Evolutionary conservation across 2,113 vertebrate species (phyloP).

Genomic region (Leucoraja erinaceus): DNA sequence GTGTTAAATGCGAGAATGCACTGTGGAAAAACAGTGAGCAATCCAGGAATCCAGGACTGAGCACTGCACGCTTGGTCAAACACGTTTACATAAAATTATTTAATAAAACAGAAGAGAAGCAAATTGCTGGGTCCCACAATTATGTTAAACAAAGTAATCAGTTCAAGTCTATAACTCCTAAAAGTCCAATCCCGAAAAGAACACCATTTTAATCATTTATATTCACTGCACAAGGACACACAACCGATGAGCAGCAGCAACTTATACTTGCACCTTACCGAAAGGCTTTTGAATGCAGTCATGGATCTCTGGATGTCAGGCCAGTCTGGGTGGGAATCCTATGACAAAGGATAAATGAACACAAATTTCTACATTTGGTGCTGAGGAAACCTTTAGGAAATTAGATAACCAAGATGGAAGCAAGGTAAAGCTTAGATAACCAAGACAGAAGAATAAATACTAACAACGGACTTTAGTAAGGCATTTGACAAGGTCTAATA

Average conservation of each 20-base stretch:
- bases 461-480: too few relatives aligned
- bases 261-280: constrained; percentile 63
- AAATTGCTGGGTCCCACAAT: not conserved
- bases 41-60: not conserved
- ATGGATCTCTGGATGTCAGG: constrained; percentile 92
- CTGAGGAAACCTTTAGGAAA: not conserved
- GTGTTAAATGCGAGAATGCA: not conserved
- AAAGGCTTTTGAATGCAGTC: constrained; percentile 86
- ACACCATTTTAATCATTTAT: not conserved
- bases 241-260: not conserved
- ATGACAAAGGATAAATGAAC: constrained; percentile 39
- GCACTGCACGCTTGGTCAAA: not conserved
- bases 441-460: too few relatives aligned
- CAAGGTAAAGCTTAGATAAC: too few relatives aligned
- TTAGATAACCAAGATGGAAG: too few relatives aligned
- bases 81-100: not conserved
- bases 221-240: not conserved
- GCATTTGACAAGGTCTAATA: too few relatives aligned
- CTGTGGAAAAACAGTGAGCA: not conserved
- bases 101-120: not conserved
- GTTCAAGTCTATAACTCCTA: not conserved
- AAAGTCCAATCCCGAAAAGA: not conserved
- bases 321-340: constrained; percentile 89
- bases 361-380: not conserved
- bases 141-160: not conserved